Evolutionary conservation across 2,888 invertebrate species (phyloP).

Genomic region (Rhaphigaster nebulosa): DNA sequence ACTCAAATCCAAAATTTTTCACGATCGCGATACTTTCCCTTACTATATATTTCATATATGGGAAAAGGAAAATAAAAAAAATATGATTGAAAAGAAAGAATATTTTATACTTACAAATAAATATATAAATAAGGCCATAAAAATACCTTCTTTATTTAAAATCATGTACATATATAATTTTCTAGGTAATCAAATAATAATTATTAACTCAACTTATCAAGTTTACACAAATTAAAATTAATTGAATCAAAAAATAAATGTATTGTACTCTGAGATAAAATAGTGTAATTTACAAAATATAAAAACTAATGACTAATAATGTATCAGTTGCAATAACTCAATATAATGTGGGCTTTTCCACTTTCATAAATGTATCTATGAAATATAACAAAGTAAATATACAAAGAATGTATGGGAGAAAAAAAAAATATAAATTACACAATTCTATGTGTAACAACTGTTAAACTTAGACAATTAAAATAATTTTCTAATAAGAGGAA

Average conservation of each 20-base stretch:
- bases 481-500: constrained; percentile 67
- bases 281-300: constrained; percentile 34
- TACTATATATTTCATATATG: too few species aligned
- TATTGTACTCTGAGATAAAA: constrained; percentile 11
- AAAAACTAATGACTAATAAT: constrained; percentile 25
- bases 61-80: not conserved
- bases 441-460: constrained; percentile 1
- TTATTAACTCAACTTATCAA: not conserved
- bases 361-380: constrained; percentile 29
- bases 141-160: constrained; percentile 1
- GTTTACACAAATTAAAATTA: constrained; percentile 1
- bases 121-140: not conserved
- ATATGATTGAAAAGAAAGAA: not conserved
- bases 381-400: constrained; percentile 42
- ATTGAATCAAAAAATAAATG: constrained; percentile 21
- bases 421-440: not conserved
- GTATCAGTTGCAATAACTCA: not conserved
- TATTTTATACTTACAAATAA: not conserved
- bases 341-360: not conserved
- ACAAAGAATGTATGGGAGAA: not conserved
- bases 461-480: not conserved
- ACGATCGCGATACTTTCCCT: too few species aligned
- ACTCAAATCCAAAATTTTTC: too few species aligned
- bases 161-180: not conserved
- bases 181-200: constrained; percentile 25